Evolutionary conservation across 2,113 vertebrate genomes (phyloP).

Genomic region (Dicentrarchus labrax): DNA sequence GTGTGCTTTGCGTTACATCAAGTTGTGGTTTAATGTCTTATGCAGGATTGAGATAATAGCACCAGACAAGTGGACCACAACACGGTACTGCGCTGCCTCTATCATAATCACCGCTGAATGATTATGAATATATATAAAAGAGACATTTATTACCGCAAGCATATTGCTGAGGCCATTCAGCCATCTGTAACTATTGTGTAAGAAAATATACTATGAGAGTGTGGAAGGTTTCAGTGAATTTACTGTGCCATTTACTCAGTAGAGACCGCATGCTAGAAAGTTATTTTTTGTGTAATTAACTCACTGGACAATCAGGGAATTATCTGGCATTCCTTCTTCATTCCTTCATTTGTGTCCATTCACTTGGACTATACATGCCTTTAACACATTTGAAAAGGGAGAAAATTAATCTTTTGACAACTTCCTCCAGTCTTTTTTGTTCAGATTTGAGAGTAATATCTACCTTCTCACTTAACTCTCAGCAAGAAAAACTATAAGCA

Average conservation of each 20-base stretch:
- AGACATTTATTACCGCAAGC: slow-evolving; percentile 43
- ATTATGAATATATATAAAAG: slow-evolving; percentile 34
- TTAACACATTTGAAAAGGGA: not conserved
- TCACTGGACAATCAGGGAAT: slow-evolving; percentile 13
- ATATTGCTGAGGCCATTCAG: slow-evolving; percentile 44
- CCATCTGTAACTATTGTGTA: slow-evolving; percentile 57
- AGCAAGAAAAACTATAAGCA: not conserved
- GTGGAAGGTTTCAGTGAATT: slow-evolving; percentile 47
- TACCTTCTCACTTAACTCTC: not conserved
- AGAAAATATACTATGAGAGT: slow-evolving; percentile 19
- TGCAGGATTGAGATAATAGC: slow-evolving; percentile 45
- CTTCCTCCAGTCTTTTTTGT: not conserved
- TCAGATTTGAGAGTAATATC: not conserved
- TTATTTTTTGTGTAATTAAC: slow-evolving; percentile 17
- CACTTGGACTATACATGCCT: not conserved
- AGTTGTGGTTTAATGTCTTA: slow-evolving; percentile 42
- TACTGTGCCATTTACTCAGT: slow-evolving; percentile 12
- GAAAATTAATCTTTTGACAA: not conserved
- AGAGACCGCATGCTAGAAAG: not conserved
- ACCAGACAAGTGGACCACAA: slow-evolving; percentile 36
- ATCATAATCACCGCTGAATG: slow-evolving; percentile 36
- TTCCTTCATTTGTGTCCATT: slow-evolving; percentile 10
- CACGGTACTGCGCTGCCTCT: slow-evolving; percentile 9
- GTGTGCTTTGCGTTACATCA: slow-evolving; percentile 24
- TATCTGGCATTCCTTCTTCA: slow-evolving; percentile 6